Conservation (phyloP, 2,113 vertebrate species). For the Atlantisia rogersi region DNA sequence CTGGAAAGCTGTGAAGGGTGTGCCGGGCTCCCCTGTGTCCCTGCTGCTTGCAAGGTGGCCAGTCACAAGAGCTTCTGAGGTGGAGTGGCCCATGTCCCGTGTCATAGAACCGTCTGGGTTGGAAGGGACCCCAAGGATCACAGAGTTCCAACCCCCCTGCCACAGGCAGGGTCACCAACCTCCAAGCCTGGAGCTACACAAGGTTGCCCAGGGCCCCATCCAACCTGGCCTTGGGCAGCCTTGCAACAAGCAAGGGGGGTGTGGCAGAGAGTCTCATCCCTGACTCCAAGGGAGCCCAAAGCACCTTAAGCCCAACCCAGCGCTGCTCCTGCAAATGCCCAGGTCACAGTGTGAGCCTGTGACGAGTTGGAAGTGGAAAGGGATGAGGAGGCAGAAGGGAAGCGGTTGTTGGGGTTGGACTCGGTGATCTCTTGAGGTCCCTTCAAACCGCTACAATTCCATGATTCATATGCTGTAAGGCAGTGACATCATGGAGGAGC, state of each 20-base stretch:
- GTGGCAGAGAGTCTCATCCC: background rate
- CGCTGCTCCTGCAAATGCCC: background rate
- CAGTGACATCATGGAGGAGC: fast-evolving
- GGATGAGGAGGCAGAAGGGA: background rate
- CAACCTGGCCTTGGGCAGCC: too few species aligned
- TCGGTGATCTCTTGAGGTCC: too few species aligned
- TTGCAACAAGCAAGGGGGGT: too few species aligned
- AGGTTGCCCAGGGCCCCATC: too few species aligned
- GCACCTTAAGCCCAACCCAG: background rate
- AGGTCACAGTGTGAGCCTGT: background rate
- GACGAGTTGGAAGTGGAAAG: background rate
- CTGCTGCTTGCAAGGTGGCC: background rate
- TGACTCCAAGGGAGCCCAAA: background rate
- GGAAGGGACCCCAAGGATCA: too few species aligned
- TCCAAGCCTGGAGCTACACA: too few species aligned
- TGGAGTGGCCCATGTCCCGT: background rate
- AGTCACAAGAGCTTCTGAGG: background rate
- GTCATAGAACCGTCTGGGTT: background rate
- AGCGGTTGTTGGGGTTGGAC: background rate
- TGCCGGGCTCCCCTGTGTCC: fast-evolving
- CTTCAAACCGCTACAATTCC: too few species aligned
- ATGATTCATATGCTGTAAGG: background rate
- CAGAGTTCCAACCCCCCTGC: too few species aligned
- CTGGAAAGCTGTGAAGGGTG: fast-evolving
- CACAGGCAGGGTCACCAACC: too few species aligned